Evolutionary conservation across 53 echinoderm and acorn worm species (phyloP), one percentile per base, ranked within the genome.

Genomic region (Stichopus horrens): DNA sequence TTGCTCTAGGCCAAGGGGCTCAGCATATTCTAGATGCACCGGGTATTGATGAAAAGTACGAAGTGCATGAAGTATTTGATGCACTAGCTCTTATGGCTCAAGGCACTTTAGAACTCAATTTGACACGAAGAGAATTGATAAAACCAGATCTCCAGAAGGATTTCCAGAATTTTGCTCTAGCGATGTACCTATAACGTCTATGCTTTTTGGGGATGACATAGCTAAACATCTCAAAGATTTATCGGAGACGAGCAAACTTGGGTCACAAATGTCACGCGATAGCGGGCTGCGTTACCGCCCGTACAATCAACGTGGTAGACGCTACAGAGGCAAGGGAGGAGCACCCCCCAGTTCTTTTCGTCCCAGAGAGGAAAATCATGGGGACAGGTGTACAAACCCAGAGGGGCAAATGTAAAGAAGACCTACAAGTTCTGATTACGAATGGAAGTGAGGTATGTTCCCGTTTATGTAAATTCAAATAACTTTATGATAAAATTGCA

Each of bases 391-490:
- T 73, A 13, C 74, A 73, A 73, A 7, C 74, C 74, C 19, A 73
- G 74, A 73, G 74, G 74, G 74, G 74, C 74, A 73, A 73, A 13
- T 73, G 74, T 73, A 73, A 77, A 77, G 78, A 77, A 77, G 78
- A 52, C 51, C 51, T 53, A 77, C 4, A 13, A 5, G 51, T 77
- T 77, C 78, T 21, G 54, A 77, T 5, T 53, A 21, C 6, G 16
- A 16, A 77, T 77, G 23, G 7, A 77, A 51, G 78, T 77, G 78
- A 77, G 78, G 78, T 77, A 77, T 77, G 23, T 77, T 77, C 53
- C 13, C 16, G 16, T 13, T 21, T 53, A 52, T 22, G 20, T 77
- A 19, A 23, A 37, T 37, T 37, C 37, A 37, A 37, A 37, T 37
- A 0, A 37, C 37, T 37, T 37, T 37, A 37, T 37, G 59, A 83